Conservation (phyloP, 2,113 vertebrate species). For the Rhipidura dahli region DNA sequence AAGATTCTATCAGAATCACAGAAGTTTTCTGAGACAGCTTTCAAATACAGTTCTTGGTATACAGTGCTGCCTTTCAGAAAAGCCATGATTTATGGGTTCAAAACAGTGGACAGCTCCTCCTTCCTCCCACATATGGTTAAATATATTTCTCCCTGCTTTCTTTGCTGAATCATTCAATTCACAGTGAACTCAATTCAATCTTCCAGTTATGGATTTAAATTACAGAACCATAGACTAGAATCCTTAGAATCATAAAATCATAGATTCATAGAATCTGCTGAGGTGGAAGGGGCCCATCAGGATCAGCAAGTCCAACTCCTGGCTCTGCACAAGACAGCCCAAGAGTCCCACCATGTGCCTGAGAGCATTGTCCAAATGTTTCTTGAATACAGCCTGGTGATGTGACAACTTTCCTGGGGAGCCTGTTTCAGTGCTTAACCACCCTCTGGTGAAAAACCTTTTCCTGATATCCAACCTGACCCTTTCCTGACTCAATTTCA, state of each 20-base stretch:
- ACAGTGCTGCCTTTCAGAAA: not conserved
- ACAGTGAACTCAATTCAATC: not conserved
- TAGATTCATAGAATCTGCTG: not conserved
- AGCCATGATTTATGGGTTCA: not conserved
- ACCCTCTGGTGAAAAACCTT: not conserved
- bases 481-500: not conserved
- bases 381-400: not conserved
- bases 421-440: not conserved
- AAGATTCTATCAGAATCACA: not conserved
- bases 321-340: too few species aligned
- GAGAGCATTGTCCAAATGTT: not conserved
- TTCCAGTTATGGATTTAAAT: not conserved
- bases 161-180: not conserved
- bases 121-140: not conserved
- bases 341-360: not conserved
- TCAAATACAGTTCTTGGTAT: not conserved
- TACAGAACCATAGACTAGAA: not conserved
- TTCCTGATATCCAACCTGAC: not conserved
- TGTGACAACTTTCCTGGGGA: not conserved
- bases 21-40: not conserved
- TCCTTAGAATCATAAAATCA: too few species aligned
- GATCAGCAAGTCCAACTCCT: not conserved
- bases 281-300: not conserved
- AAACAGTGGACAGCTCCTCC: not conserved
- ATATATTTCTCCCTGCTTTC: not conserved